Conservation (phyloP, 2,888 invertebrate species). For the Emmelina monodactyla region DNA sequence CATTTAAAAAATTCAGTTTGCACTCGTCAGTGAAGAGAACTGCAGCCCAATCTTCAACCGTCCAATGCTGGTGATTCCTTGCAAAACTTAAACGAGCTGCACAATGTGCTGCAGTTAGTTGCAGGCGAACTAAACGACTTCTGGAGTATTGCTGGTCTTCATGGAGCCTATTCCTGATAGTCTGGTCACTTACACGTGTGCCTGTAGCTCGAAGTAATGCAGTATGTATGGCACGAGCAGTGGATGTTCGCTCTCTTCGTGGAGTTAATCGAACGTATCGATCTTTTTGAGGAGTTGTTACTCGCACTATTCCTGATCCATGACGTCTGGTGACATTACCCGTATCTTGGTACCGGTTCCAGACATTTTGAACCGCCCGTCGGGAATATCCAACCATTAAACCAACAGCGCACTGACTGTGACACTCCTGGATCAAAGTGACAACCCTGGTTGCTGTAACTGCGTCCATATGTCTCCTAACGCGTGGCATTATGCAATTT, state of each 20-base stretch:
- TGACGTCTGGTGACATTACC: too few species aligned
- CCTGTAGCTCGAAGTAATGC: constrained; percentile 1
- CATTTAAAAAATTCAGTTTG: constrained; percentile 2
- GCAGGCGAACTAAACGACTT: not conserved
- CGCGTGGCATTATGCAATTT: not conserved
- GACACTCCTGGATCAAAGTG: constrained; percentile 6
- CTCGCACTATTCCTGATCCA: constrained; percentile 11
- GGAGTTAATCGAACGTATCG: constrained; percentile 12
- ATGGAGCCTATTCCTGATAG: constrained; percentile 1
- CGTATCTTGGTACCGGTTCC: too few species aligned
- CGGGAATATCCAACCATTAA: constrained; percentile 4
- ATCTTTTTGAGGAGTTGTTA: constrained; percentile 11
- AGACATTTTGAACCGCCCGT: too few species aligned
- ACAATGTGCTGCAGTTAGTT: constrained; percentile 1
- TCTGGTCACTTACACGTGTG: constrained; percentile 1
- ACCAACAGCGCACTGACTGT: constrained; percentile 4
- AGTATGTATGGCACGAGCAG: constrained; percentile 7
- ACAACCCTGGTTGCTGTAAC: too few species aligned
- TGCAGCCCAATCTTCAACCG: not conserved
- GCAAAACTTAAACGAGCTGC: not conserved
- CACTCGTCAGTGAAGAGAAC: constrained; percentile 1
- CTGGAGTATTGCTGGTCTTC: constrained; percentile 2
- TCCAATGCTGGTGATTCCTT: not conserved
- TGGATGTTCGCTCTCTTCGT: too few species aligned
- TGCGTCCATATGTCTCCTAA: not conserved